Evolutionary conservation across 2,113 vertebrate species (phyloP), one percentile per base, ranked within the genome.

Genomic region (Eretmochelys imbricata): DNA sequence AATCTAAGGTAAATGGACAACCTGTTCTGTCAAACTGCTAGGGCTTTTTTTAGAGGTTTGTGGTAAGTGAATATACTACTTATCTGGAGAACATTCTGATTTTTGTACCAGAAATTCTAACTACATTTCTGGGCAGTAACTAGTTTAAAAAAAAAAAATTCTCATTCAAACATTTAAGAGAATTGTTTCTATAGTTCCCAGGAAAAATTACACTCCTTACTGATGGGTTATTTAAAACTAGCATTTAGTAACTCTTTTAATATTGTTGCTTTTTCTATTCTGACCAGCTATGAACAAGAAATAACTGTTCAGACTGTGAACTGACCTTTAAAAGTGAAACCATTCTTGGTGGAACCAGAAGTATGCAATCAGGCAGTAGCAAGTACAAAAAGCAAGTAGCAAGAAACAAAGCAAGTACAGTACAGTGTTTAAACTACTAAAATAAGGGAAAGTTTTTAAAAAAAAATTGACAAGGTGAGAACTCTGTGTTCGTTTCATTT

Each of bases 21-120:
- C 94, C 97, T 97, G 51, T 97, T 97, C 91, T 98, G 93, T 97
- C 76, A 69, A 42, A 89, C 92, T 97, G 29, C 78, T 97, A 6
- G 35, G 85, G 59, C 46, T 95, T 85, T 94, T 94, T 46, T 54
- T 62, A 85, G 0, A 11, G 31, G 22, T 1, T 9, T 4, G 80
- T 12, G 49, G 49, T 22, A 31, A 87, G 48, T 54, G 42, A 53
- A 51, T 20, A 75, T 20, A 27, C 25, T 46, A 38, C 10, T 22
- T 72, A 27, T 29, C n/a, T 35, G 84, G 38, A 85, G 12, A 75
- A 35, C 20, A 2, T 59, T 25, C 75, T 69, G 25, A 76, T 82
- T 85, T 81, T 53, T 80, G 24, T 42, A 19, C 51, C 80, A 80
- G 80, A n/a, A 51, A 50, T 29, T 65, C 59, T 31, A 72, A n/a